Evolutionary conservation across 2,797 vertebrate species (phyloP).

Genomic region (Sandelia bainsii): DNA sequence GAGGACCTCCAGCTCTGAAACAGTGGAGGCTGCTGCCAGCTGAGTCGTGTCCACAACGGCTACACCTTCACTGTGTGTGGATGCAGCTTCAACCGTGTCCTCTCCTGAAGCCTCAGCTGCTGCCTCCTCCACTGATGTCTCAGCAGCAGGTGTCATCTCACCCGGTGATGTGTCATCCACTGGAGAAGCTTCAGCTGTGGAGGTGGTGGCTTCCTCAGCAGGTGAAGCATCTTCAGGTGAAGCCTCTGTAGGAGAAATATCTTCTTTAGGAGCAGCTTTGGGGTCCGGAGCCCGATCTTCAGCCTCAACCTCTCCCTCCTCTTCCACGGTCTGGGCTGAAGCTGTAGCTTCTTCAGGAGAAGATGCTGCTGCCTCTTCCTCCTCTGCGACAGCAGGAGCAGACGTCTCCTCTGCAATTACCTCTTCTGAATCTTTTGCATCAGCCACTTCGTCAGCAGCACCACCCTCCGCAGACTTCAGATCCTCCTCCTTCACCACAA

Average conservation of each 20-base stretch:
- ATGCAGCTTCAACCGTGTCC: constrained; percentile 16
- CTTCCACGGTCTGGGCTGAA: constrained; percentile 10
- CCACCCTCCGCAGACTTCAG: constrained; percentile 28
- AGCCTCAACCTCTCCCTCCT: constrained; percentile 30
- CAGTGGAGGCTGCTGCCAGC: constrained; percentile 59
- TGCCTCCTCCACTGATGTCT: constrained; percentile 9
- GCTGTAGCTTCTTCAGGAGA: constrained; percentile 23
- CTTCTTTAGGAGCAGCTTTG: constrained; percentile 22
- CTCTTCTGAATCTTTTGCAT: constrained; percentile 35
- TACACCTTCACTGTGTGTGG: constrained; percentile 3
- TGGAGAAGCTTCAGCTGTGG: constrained; percentile 5
- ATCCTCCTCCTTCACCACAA: constrained; percentile 14
- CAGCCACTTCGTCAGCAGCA: constrained; percentile 22
- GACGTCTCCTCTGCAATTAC: constrained; percentile 18
- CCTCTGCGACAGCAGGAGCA: constrained; percentile 14
- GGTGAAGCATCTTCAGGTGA: constrained; percentile 11
- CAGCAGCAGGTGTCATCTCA: constrained; percentile 15
- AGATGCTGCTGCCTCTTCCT: neutral
- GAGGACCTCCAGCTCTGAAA: constrained; percentile 44
- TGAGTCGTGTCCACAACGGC: constrained; percentile 12
- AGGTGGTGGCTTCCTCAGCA: neutral
- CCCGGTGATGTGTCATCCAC: neutral
- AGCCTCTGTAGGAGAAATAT: neutral
- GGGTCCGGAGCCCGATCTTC: constrained; percentile 8
- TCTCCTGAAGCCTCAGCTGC: constrained; percentile 14